Percentiles rank a stretch among this genome's conserved stretches.
Evolutionary conservation across 2,797 vertebrate genomes (phyloP).

Genomic region (Moxostoma hubbsi): DNA sequence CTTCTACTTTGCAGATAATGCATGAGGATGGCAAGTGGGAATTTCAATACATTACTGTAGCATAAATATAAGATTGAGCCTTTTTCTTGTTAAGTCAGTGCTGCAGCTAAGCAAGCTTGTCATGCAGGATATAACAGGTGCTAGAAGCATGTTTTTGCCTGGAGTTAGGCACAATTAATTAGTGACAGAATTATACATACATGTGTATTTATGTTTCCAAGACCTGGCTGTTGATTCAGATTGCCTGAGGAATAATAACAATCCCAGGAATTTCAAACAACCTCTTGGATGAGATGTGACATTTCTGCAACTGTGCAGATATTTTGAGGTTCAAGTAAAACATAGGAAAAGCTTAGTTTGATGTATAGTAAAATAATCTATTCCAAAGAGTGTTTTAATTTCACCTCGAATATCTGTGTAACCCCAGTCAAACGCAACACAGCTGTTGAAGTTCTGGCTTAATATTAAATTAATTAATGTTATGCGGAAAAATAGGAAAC

Average conservation of each 20-base stretch:
- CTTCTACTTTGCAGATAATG: background rate
- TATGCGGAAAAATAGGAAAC: conserved; percentile 38
- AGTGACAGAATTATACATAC: conserved; percentile 33
- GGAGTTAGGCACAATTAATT: conserved; percentile 50
- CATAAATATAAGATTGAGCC: conserved; percentile 10
- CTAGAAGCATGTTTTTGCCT: conserved; percentile 27
- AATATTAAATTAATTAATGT: conserved; percentile 43
- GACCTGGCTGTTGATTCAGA: conserved; percentile 18
- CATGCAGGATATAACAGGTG: conserved; percentile 25
- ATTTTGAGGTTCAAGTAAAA: background rate
- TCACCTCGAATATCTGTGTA: conserved; percentile 12
- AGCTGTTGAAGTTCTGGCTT: conserved; percentile 32
- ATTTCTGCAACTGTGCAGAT: background rate
- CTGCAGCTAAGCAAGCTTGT: conserved; percentile 30
- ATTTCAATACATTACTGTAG: background rate
- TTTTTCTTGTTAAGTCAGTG: conserved; percentile 19
- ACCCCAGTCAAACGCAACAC: conserved; percentile 36
- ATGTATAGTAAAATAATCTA: background rate
- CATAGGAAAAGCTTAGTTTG: background rate
- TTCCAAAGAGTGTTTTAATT: conserved; percentile 18
- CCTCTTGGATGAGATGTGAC: conserved; percentile 3
- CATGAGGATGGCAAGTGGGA: background rate
- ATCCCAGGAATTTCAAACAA: background rate
- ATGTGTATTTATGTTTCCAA: conserved; percentile 35
- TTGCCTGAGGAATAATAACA: background rate